Base-by-base conservation (phyloP, 2,888 invertebrate species). In the Machimus rusticus region DNA sequence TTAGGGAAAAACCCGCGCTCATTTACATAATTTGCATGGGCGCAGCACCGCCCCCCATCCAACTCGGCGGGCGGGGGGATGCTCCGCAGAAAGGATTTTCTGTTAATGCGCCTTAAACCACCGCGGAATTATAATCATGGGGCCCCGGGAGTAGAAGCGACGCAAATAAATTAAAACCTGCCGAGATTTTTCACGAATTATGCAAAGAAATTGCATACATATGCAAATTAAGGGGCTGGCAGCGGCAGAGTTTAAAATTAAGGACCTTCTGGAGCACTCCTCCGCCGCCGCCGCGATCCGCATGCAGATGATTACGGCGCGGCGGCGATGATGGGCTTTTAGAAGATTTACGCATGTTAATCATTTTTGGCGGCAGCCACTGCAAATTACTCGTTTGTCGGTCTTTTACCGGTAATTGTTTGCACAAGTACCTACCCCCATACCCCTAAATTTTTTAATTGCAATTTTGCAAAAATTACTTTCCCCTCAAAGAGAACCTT, bases 151-250 rank as follows among this genome's bases (percentile, higher is more conserved):
- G 43, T 23, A 23, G 19, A 39, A 39, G 28, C 19, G 66, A 39
- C 19, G 23, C 39, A 85, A 85, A 85, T 85, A 85, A 85, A 85
- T 85, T 85, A 85, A 85, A 74, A 85, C 43, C 85, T 28, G 43
- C 34, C 28, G 51, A 74, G 85, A n/a, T 43, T 85, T 85, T 74
- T 74, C 74, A 31, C 19, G 74, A n/a, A 39, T 76, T 76, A 74
- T 78, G 77, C 57, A 57, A 55, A 57, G 66, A 79, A 86, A 86
- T 86, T 86, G 51, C 86, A 86, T 86, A 86, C 86, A 86, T 86
- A 86, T 86, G 86, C 86, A 86, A 86, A 86, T 86, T 86, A 86
- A 86, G 78, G 57, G 78, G 86, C 34, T 76, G 34, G 76, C 76
- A 76, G 39, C 19, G 57, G 82, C 66, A 74, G 85, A 74, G 74